Conservation (phyloP, 2,888 invertebrate species). For the Tenthredo amoena region DNA sequence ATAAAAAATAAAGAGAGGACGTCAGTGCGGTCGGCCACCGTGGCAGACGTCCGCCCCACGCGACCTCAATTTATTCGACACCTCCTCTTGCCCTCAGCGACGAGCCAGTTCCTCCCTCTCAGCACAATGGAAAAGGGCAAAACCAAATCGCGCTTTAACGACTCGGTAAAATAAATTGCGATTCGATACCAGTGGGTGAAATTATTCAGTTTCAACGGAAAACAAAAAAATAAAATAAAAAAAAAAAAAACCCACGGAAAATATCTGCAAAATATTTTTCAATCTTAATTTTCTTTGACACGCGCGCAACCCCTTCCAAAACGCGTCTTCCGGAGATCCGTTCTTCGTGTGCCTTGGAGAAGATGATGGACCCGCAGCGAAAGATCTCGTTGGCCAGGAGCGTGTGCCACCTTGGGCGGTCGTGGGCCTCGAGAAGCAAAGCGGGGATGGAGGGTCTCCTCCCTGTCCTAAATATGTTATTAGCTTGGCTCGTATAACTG, state of each 20-base stretch:
- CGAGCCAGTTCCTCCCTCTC: slow-evolving; percentile 22
- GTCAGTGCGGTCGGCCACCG: slow-evolving; percentile 69
- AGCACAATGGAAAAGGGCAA: slow-evolving; percentile 48
- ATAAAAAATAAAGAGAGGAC: slow-evolving; percentile 59
- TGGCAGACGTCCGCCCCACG: slow-evolving; percentile 74
- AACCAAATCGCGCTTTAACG: background rate
- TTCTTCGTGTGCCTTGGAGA: background rate
- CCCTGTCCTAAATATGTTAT: slow-evolving; percentile 77
- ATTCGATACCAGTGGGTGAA: background rate
- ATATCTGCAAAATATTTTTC: background rate
- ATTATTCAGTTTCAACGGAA: background rate
- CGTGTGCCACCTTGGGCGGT: slow-evolving; percentile 78
- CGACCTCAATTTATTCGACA: slow-evolving; percentile 78
- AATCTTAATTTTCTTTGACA: slow-evolving; percentile 62
- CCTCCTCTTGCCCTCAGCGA: slow-evolving; percentile 76
- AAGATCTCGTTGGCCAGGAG: slow-evolving; percentile 65
- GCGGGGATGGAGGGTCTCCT: slow-evolving; percentile 66
- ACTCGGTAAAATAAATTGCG: slow-evolving; percentile 15
- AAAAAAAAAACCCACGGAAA: too few species aligned
- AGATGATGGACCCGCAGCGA: slow-evolving; percentile 16
- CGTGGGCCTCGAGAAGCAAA: slow-evolving; percentile 63
- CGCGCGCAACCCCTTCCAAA: slow-evolving; percentile 60
- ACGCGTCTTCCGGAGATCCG: background rate
- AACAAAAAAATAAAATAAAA: too few species aligned
- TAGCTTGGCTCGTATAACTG: slow-evolving; percentile 78